Evolutionary conservation across 2,888 invertebrate species (phyloP), one percentile per base, ranked within the genome.

Genomic region (Apodemia duryi): DNA sequence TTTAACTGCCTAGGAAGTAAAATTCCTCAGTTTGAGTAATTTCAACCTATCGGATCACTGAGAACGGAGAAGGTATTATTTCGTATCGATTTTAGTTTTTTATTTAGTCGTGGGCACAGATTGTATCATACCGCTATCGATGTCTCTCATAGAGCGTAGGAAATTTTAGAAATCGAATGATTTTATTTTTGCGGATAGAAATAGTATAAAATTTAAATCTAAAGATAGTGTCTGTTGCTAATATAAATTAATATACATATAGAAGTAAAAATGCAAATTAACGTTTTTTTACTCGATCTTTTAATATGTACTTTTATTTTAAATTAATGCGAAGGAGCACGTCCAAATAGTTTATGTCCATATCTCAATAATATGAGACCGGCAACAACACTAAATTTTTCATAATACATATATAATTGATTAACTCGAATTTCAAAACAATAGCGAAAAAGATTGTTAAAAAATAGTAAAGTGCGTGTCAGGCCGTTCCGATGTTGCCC

Each of bases 51-150:
- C 13, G 6, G 32, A 57, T 32, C 57, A 32, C 46, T 46, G 46
- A 46, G 46, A 46, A 46, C 32, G 32, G 57, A 57, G 54, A 57
- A 32, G 57, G 57, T 32, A 57, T 13, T 57, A 57, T 57, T 57
- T 57, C 57, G 57, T 57, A 57, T 57, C 57, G 57, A 57, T 57
- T 57, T 57, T 29, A 61, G 61, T 41, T 35, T 61, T 61, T 61
- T 61, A 61, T 61, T 61, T 21, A 35, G 41, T 61, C 41, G 38
- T 38, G 41, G 35, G 61, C 41, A 35, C 2, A 61, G 61, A 61
- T 61, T 35, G 38, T 61, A 61, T 61, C 61, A 61, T 38, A 35
- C n/a, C 13, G 61, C 35, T 61, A 61, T 61, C 38, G 41, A 21
- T 61, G 29, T 38, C 61, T 61, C 9, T 21, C 41, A 38, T 61